Conservation (phyloP, 2,888 invertebrate species). For the Linnaemya tessellans region DNA sequence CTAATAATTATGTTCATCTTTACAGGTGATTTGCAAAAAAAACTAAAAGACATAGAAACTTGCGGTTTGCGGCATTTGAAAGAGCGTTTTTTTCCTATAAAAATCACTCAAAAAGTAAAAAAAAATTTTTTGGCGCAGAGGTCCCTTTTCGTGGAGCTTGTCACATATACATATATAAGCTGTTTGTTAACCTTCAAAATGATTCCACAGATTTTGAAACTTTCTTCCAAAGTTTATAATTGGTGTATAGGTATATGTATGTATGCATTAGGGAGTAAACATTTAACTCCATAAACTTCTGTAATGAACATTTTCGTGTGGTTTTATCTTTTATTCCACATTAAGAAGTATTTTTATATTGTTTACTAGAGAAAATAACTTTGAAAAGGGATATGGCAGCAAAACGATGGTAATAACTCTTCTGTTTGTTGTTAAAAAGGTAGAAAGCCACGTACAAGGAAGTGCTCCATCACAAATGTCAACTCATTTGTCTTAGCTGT, state of each 20-base stretch:
- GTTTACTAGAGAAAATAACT: background rate
- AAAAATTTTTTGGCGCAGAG: too few species aligned
- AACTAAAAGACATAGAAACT: too few species aligned
- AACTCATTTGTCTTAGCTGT: conserved; percentile 69
- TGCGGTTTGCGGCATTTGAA: too few species aligned
- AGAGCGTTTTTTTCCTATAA: too few species aligned
- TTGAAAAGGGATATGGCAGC: background rate
- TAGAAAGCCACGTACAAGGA: conserved; percentile 61
- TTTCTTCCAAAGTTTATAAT: background rate
- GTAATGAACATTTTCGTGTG: background rate
- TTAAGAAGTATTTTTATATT: background rate
- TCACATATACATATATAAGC: too few species aligned
- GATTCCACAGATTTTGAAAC: background rate
- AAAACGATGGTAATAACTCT: conserved; percentile 31
- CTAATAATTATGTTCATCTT: too few species aligned
- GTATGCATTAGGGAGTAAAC: background rate
- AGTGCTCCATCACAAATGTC: conserved; percentile 62
- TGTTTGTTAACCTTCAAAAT: too few species aligned
- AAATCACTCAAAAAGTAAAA: too few species aligned
- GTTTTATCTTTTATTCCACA: background rate
- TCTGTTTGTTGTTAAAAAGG: conserved; percentile 37
- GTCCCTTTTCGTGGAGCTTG: too few species aligned
- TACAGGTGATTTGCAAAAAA: too few species aligned
- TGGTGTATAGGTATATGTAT: too few species aligned
- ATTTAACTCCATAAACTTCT: background rate